Base-by-base conservation (phyloP, 2,888 invertebrate genomes). In the Athalia circularis region DNA sequence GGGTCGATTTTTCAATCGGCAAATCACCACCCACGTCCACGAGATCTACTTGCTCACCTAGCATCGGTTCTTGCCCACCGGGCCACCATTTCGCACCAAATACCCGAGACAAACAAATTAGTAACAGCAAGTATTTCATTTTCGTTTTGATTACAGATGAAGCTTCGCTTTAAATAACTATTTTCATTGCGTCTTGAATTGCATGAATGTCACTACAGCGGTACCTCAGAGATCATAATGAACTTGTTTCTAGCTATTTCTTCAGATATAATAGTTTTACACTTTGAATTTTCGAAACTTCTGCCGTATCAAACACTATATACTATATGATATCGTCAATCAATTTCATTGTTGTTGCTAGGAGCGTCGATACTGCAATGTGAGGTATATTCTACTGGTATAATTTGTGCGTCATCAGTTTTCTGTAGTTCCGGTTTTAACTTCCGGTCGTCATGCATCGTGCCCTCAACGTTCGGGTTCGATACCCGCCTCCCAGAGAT, bases 361-460 rank as follows among this genome's bases (percentile, higher is more conserved):
- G 15, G 72, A 72, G 72, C 52, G 72, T 59, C 59, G 57, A 72
- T 57, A 59, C 72, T 15, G 68, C 59, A 72, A 72, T 72, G 72
- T 43, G 59, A 72, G 59, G 72, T 72, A 48, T 52, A 43, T 6
- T 54, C 9, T 54, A 54, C 9, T n/a, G 72, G 72, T 47, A 45
- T n/a, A 59, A 72, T 59, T 72, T 13, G 54, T 57, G 13, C 45
- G 59, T 72, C 47, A 72, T 75, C 64, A 62, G n/a, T 48, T 82
- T 82, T 82, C 83, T 83, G 81, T 80, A 84, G 83, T 87, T 87
- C 87, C 87, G 87, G 87, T 80, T 83, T 85, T 82, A 81, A 80
- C 79, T 86, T 87, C 87, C 87, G 85, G 82, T 78, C 81, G 86
- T 85, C 81, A 85, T 83, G 84, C 83, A 84, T 72, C 48, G 78